A percentile compares a stretch with the other conserved stretches of the same genome.
These are phyloP conservation scores for Apis dorsata DNA, from an alignment of 1,140 invertebrate genomes.

Conservation along the genomic window DNA sequence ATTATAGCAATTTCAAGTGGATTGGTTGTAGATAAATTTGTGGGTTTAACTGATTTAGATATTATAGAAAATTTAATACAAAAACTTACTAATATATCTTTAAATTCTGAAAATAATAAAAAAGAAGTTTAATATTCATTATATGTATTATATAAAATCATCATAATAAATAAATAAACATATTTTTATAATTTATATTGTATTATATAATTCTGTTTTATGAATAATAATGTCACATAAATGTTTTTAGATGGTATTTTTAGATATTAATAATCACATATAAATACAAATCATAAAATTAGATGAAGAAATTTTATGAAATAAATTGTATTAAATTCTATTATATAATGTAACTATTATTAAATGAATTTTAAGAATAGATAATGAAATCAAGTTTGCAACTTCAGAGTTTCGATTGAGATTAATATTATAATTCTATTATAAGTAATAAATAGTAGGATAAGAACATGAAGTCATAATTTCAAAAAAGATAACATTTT, in stretches of 20 bases:
- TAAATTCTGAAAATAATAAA: conserved; percentile 37
- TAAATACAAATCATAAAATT: conserved; percentile 11
- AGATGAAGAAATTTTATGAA: background rate
- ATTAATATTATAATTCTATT: conserved; percentile 16
- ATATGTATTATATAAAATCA: conserved; percentile 27
- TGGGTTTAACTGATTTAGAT: conserved; percentile 92
- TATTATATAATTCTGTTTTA: conserved; percentile 6
- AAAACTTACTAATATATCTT: conserved; percentile 81
- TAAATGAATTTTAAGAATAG: background rate
- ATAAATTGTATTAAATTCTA: background rate
- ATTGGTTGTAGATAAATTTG: conserved; percentile 94
- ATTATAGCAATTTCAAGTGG: conserved; percentile 94
- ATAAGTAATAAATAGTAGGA: background rate
- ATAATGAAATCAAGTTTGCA: no score
- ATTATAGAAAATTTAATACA: conserved; percentile 91
- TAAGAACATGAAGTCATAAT: conserved; percentile 26
- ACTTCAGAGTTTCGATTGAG: background rate
- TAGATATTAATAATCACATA: background rate
- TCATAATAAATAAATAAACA: background rate
- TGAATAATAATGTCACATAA: background rate
- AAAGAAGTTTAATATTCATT: conserved; percentile 16
- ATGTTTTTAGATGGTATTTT: background rate
- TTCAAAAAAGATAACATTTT: conserved; percentile 68
- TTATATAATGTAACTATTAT: background rate
- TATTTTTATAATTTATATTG: background rate